Evolutionary conservation across 2,888 invertebrate genomes (phyloP).

Genomic region (Esperia sulphurella): DNA sequence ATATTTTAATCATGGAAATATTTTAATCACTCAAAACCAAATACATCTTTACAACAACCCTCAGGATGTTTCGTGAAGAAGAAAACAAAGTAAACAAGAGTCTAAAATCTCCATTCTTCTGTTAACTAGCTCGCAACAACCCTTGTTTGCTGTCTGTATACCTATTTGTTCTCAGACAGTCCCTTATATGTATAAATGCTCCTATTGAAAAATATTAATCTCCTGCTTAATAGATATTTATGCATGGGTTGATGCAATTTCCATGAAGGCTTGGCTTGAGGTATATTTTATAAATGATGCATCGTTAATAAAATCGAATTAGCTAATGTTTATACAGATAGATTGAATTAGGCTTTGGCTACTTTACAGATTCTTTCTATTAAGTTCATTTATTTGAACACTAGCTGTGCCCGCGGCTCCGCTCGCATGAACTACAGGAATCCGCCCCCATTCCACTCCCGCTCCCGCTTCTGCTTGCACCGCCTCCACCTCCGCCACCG

Average conservation of each 20-base stretch:
- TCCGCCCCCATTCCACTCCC: too few relatives aligned
- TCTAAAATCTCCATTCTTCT: conserved; percentile 41
- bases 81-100: conserved; percentile 37
- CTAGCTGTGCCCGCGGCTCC: too few relatives aligned
- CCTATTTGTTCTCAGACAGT: conserved; percentile 40
- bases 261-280: conserved; percentile 43
- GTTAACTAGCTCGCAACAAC: conserved; percentile 49
- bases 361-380: too few relatives aligned
- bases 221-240: conserved; percentile 75
- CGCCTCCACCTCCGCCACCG: too few relatives aligned
- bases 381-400: too few relatives aligned
- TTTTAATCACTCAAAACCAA: conserved; percentile 18
- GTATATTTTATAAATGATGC: conserved; percentile 43
- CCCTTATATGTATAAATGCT: conserved; percentile 39
- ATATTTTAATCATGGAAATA: too few relatives aligned
- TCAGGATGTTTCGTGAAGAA: conserved; percentile 18
- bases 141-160: conserved; percentile 63
- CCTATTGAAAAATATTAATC: conserved; percentile 73
- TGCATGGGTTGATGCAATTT: conserved; percentile 71
- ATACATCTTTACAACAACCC: conserved; percentile 17
- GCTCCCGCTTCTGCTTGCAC: too few relatives aligned
- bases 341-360: conserved; percentile 20
- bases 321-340: conserved; percentile 57
- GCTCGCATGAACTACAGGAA: too few relatives aligned
- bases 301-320: conserved; percentile 58